phyloP scores from a whole-genome alignment of 2,797 vertebrate species.

The Bovichtus variegatus region DNA sequence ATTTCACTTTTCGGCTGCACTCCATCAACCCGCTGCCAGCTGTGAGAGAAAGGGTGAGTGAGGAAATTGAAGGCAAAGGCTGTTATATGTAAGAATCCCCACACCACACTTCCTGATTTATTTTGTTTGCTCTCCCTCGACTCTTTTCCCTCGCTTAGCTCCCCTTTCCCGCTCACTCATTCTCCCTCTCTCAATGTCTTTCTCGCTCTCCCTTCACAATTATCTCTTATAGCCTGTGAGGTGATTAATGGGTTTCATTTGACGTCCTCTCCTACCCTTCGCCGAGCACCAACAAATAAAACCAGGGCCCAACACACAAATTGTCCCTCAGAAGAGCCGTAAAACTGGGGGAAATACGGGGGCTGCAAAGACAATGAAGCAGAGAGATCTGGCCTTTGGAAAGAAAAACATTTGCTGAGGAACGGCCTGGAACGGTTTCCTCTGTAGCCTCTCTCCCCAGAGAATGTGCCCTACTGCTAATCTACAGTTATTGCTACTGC shows the following conservation, averaged over 20 bases:
- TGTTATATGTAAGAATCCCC: conserved; percentile 79
- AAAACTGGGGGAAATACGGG: conserved; percentile 82
- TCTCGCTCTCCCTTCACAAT: conserved; percentile 85
- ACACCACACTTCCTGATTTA: conserved; percentile 81
- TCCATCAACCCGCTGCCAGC: conserved; percentile 56
- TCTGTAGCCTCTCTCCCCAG: conserved; percentile 79
- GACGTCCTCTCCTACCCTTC: conserved; percentile 85
- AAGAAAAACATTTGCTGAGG: conserved; percentile 85
- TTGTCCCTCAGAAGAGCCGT: conserved; percentile 89
- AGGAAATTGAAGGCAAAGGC: conserved; percentile 78
- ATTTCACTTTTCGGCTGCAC: conserved; percentile 67
- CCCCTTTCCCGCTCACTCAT: conserved; percentile 58
- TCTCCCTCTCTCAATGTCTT: conserved; percentile 72
- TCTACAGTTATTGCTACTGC: conserved; percentile 89
- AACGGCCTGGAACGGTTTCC: conserved; percentile 82
- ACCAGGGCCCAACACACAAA: conserved; percentile 85
- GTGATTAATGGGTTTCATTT: conserved; percentile 92
- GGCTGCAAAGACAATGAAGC: conserved; percentile 83
- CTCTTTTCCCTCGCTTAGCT: conserved; percentile 68
- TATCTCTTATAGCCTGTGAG: conserved; percentile 87
- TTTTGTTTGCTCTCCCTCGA: conserved; percentile 78
- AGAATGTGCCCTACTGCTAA: conserved; percentile 87
- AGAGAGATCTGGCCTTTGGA: conserved; percentile 85
- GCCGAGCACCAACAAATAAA: conserved; percentile 87
- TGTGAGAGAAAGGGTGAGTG: conserved; percentile 51